These are phyloP conservation scores for Neopipo cinnamomea DNA, from an alignment of 2,113 vertebrate species.

Conservation along the genomic window DNA sequence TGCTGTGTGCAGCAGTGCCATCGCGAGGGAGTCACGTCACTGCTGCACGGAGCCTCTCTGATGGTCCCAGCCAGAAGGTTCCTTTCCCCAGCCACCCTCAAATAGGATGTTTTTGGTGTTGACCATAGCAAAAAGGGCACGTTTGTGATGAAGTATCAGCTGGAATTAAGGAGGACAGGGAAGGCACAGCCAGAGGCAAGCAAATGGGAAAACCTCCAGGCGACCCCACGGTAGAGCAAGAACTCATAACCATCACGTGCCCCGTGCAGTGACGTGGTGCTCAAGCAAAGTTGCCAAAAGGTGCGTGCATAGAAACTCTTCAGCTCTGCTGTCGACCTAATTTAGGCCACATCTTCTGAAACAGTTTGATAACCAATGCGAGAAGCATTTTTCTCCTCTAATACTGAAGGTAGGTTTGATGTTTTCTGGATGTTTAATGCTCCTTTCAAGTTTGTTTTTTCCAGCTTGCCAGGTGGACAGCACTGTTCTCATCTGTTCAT, in stretches of 20 bases:
- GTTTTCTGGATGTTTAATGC: conserved; percentile 1
- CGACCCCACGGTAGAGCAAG: background rate
- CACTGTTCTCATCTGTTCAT: conserved; percentile 11
- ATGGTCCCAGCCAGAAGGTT: background rate
- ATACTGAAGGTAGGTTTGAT: conserved; percentile 18
- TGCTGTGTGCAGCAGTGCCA: background rate
- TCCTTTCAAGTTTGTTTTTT: conserved; percentile 25
- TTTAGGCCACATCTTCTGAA: conserved; percentile 65
- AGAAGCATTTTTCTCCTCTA: conserved; percentile 39
- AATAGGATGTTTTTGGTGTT: background rate
- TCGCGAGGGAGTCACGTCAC: background rate
- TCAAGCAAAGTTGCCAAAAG: conserved; percentile 28
- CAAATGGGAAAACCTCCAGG: background rate
- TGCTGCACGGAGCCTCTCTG: background rate
- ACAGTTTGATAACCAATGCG: background rate
- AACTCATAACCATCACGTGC: background rate
- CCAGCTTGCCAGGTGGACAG: background rate
- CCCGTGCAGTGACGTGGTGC: conserved; percentile 12
- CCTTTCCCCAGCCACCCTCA: background rate
- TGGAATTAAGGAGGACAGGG: conserved; percentile 3
- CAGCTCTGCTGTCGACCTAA: conserved; percentile 55
- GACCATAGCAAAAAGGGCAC: conserved; percentile 34
- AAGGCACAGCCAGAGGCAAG: conserved; percentile 59
- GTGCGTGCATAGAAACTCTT: conserved; percentile 53
- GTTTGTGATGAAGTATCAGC: conserved; percentile 7